A percentile compares a stretch with the other conserved stretches of the same genome.
Conservation (phyloP, 2,888 invertebrate species). For the Xestia c-nigrum region DNA sequence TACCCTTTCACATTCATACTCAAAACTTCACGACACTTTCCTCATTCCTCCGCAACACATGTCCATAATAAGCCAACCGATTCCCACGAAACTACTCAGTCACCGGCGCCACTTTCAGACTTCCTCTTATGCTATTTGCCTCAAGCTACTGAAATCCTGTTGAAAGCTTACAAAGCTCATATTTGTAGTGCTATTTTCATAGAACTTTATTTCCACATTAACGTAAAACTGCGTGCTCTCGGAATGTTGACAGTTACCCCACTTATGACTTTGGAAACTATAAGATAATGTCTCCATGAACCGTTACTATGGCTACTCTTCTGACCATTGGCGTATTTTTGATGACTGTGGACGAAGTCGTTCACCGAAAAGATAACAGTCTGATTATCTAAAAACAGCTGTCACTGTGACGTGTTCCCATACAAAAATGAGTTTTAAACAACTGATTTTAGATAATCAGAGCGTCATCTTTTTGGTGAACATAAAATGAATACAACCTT, state of each 20-base stretch:
- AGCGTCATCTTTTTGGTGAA: too few species aligned
- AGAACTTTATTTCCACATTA: not conserved
- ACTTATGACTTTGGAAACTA: conserved; percentile 44
- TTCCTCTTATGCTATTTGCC: not conserved
- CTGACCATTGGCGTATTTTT: conserved; percentile 29
- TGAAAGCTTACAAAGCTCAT: not conserved
- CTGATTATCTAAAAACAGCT: too few species aligned
- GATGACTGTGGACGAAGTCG: conserved; percentile 6
- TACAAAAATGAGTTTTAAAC: too few species aligned
- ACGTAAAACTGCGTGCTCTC: conserved; percentile 2
- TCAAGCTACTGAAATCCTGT: not conserved
- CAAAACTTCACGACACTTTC: not conserved
- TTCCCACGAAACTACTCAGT: not conserved
- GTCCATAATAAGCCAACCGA: not conserved
- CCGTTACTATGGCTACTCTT: conserved; percentile 25
- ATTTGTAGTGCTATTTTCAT: not conserved
- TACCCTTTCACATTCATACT: not conserved
- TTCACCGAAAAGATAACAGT: too few species aligned
- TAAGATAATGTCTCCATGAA: conserved; percentile 41
- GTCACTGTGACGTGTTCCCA: too few species aligned
- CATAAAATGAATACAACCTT: too few species aligned
- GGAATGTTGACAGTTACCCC: conserved; percentile 46
- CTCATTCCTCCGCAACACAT: not conserved
- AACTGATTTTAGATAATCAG: too few species aligned
- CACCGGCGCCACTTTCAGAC: not conserved